phyloP scores from a whole-genome alignment of 64 coral and sea anemone species.

The Pocillopora damicornis region DNA sequence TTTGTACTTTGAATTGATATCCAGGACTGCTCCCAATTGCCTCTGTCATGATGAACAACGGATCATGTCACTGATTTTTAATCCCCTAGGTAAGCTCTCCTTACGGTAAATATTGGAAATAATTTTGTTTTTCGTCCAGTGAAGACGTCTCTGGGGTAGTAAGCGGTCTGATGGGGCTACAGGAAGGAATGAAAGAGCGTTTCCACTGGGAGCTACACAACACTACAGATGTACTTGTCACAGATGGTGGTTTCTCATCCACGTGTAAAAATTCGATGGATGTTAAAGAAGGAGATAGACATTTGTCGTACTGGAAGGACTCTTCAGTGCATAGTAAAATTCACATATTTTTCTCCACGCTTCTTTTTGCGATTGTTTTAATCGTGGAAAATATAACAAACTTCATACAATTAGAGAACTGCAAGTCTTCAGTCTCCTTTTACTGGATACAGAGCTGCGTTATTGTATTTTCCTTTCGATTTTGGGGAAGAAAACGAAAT shows the following conservation, averaged over 20 bases:
- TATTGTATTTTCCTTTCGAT: slow-evolving; percentile 1
- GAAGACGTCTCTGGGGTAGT: too few relatives aligned
- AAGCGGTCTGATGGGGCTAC: neutral
- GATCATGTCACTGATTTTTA: too few relatives aligned
- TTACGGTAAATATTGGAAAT: too few relatives aligned
- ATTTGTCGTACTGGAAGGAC: neutral
- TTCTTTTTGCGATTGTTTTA: neutral
- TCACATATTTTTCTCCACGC: neutral
- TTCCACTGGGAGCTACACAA: neutral
- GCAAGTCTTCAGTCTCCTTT: neutral
- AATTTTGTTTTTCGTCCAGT: too few relatives aligned
- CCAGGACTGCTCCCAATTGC: too few relatives aligned
- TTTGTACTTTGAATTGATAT: too few relatives aligned
- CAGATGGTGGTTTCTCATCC: neutral
- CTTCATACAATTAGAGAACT: neutral
- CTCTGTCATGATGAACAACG: too few relatives aligned
- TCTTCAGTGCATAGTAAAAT: neutral
- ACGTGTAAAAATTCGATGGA: too few relatives aligned
- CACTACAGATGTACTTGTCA: neutral
- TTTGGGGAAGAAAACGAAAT: slow-evolving; percentile 15
- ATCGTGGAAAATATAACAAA: slow-evolving; percentile 10
- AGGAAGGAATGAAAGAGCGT: slow-evolving; percentile 1
- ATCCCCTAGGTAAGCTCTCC: too few relatives aligned
- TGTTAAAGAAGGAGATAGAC: neutral
- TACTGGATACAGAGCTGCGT: slow-evolving; percentile 33